Base-by-base conservation (phyloP, 2,888 invertebrate species). In the Corythucha ciliata region DNA sequence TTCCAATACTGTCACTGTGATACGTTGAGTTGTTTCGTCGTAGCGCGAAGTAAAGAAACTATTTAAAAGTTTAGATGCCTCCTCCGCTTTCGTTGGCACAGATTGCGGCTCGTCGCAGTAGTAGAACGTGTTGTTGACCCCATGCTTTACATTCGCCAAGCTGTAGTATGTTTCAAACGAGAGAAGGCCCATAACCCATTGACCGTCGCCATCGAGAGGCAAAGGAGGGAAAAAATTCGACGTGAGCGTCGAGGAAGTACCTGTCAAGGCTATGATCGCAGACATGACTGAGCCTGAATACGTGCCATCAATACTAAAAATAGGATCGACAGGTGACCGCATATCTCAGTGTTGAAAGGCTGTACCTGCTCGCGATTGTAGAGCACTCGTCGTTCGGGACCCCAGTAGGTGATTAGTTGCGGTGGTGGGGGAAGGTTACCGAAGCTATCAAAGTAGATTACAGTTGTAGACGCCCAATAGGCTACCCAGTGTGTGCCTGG, bases 401-500 rank as follows among this genome's bases (percentile, higher is more conserved):
- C n/a, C 5, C 14, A 14, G 22, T 47, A 47, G n/a, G 14, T 16
- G 21, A 39, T 26, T 22, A 21, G 21, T 48, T 48, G 40, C 21
- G 18, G 22, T 10, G 48, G 48, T 8, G 39, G 27, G 18, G 16
- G 21, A 12, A 48, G 21, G 18, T 33, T 33, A 8, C 48, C 48
- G 27, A 25, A 48, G 40, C 22, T 21, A 25, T 48, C 48, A 29
- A 48, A 48, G 20, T 40, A 48, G 21, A 16, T 12, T 7, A 24
- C 22, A 4, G 14, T 16, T n/a, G 10, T 20, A 12, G 25, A n/a
- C 12, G 20, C 10, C 12, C 21, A 48, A 41, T 61, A 62, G 18
- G 57, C 51, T 3, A 58, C 57, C 60, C 60, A 62, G 42, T 62
- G 59, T n/a, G 59, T 62, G 10, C 59, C 58, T 14, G 48, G 40